These are phyloP conservation scores for Cylas formicarius DNA, from an alignment of 1,140 invertebrate genomes.

Conservation along the genomic window DNA sequence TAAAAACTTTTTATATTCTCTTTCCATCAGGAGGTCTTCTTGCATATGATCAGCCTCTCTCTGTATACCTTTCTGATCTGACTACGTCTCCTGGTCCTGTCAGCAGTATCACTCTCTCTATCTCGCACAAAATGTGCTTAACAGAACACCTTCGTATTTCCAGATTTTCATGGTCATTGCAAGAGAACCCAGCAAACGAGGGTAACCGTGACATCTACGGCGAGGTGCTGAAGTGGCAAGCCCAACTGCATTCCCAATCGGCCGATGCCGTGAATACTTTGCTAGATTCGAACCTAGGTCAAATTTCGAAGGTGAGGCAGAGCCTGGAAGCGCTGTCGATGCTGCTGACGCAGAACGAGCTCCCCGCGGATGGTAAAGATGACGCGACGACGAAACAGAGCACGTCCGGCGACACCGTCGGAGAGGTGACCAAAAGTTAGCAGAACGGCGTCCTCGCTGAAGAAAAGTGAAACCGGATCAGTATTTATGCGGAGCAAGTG, in stretches of 20 bases:
- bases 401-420: neutral
- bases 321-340: slow-evolving; percentile 54
- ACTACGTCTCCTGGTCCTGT: too few relatives aligned
- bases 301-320: slow-evolving; percentile 56
- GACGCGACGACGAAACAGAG: neutral
- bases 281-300: slow-evolving; percentile 52
- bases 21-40: too few relatives aligned
- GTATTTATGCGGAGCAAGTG: slow-evolving; percentile 10
- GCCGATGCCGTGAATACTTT: slow-evolving; percentile 54
- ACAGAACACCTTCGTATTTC: slow-evolving; percentile 1
- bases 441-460: slow-evolving; percentile 5
- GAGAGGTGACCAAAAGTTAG: slow-evolving; percentile 22
- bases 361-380: neutral
- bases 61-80: too few relatives aligned
- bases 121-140: too few relatives aligned
- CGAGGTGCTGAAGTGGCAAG: slow-evolving; percentile 52
- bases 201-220: slow-evolving; percentile 50
- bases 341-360: slow-evolving; percentile 42
- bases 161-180: slow-evolving; percentile 27
- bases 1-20: too few relatives aligned
- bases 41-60: too few relatives aligned
- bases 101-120: too few relatives aligned
- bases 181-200: slow-evolving; percentile 22
- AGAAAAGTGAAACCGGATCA: slow-evolving; percentile 11
- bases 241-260: slow-evolving; percentile 53